Conservation (phyloP, 2,797 vertebrate genomes). For the Argentina silus region DNA sequence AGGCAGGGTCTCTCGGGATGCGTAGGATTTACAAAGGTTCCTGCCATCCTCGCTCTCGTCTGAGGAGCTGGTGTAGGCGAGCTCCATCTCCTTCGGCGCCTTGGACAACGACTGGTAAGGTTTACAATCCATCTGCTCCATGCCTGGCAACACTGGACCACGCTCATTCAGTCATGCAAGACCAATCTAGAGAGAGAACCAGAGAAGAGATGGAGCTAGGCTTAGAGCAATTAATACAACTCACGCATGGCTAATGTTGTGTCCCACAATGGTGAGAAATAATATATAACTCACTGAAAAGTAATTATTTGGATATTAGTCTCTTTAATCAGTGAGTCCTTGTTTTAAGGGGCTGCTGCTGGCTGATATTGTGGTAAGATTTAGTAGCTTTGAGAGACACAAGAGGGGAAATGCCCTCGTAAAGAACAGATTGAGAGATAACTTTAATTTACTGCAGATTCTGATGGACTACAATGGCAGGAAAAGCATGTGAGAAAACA, state of each 20-base stretch:
- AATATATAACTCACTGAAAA: background rate
- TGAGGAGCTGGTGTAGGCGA: slow-evolving; percentile 87
- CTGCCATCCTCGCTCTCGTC: slow-evolving; percentile 87
- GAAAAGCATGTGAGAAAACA: background rate
- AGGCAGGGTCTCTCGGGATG: slow-evolving; percentile 82
- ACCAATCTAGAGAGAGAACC: slow-evolving; percentile 57
- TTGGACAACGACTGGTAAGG: slow-evolving; percentile 87
- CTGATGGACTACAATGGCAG: slow-evolving; percentile 8
- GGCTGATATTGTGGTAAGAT: slow-evolving; percentile 1
- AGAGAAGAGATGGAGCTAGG: slow-evolving; percentile 7
- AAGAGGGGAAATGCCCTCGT: background rate
- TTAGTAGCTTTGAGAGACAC: background rate
- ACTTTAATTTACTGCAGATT: slow-evolving; percentile 19
- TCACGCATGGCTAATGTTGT: background rate
- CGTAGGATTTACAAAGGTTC: slow-evolving; percentile 83
- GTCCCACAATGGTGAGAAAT: background rate
- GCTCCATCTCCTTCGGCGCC: slow-evolving; percentile 86
- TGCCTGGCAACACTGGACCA: slow-evolving; percentile 70
- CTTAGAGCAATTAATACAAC: slow-evolving; percentile 3
- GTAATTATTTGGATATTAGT: slow-evolving; percentile 19
- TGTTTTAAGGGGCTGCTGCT: background rate
- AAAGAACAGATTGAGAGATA: slow-evolving; percentile 18
- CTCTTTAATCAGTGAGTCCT: background rate
- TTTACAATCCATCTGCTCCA: slow-evolving; percentile 89
- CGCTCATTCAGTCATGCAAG: slow-evolving; percentile 76